Evolutionary conservation across 2,113 vertebrate species (phyloP).

Genomic region (Rhegmatorhina hoffmannsi): DNA sequence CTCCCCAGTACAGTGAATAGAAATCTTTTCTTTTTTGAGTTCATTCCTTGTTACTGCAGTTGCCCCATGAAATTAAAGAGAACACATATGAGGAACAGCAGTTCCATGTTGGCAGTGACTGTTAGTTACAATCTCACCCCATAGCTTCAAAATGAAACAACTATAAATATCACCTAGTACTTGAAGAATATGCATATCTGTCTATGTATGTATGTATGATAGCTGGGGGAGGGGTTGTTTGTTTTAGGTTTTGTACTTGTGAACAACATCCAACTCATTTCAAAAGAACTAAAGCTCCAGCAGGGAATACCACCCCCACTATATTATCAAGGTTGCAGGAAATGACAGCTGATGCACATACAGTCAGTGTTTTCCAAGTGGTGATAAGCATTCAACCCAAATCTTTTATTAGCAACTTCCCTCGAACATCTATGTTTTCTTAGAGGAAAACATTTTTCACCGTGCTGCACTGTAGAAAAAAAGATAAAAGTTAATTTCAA

Average conservation of each 20-base stretch:
- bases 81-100: not conserved
- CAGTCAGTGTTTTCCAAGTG: not conserved
- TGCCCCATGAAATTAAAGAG: not conserved
- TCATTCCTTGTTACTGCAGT: not conserved
- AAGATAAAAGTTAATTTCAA: not conserved
- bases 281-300: not conserved
- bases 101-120: not conserved
- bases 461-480: not conserved
- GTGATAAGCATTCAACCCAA: not conserved
- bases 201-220: not conserved
- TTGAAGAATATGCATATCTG: not conserved
- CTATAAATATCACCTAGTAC: not conserved
- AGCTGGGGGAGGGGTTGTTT: not conserved
- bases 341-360: slow-evolving; percentile 7
- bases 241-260: not conserved
- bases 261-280: not conserved
- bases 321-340: not conserved
- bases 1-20: not conserved
- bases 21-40: not conserved
- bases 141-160: not conserved
- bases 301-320: not conserved
- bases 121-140: not conserved
- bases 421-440: not conserved
- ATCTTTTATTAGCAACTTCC: not conserved
- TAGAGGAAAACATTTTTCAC: not conserved